Evolutionary conservation across 2,113 vertebrate species (phyloP).

Genomic region (Copsychus sechellarum): DNA sequence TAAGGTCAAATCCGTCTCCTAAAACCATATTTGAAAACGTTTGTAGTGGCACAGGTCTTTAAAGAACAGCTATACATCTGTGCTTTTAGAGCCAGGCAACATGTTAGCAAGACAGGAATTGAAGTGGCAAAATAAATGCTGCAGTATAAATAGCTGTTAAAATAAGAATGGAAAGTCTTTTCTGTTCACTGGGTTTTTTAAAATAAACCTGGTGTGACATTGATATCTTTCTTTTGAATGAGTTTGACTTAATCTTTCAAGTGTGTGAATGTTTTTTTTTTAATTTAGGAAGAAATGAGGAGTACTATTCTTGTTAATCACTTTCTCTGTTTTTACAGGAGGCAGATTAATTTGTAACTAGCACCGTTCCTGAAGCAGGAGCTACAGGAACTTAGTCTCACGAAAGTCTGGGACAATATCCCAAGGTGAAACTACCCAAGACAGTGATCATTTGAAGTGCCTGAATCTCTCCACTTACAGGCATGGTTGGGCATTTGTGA

Average conservation of each 20-base stretch:
- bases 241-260: neutral
- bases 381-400: neutral
- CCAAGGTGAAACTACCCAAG: neutral
- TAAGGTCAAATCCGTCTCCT: conserved; percentile 7
- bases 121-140: neutral
- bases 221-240: neutral
- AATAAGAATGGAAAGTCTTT: neutral
- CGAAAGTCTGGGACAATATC: neutral
- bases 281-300: neutral
- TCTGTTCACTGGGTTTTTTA: neutral
- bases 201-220: neutral
- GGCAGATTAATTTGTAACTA: neutral
- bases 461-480: neutral
- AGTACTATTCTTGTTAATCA: neutral
- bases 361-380: neutral
- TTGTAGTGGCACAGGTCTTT: neutral
- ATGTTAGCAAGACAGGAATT: neutral
- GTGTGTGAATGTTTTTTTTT: neutral
- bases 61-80: neutral
- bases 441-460: neutral
- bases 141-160: neutral
- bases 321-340: neutral
- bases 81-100: neutral
- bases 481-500: no score
- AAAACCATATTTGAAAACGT: neutral